Evolutionary conservation across 2,797 vertebrate species (phyloP).

Genomic region (Enteromius argenteus): DNA sequence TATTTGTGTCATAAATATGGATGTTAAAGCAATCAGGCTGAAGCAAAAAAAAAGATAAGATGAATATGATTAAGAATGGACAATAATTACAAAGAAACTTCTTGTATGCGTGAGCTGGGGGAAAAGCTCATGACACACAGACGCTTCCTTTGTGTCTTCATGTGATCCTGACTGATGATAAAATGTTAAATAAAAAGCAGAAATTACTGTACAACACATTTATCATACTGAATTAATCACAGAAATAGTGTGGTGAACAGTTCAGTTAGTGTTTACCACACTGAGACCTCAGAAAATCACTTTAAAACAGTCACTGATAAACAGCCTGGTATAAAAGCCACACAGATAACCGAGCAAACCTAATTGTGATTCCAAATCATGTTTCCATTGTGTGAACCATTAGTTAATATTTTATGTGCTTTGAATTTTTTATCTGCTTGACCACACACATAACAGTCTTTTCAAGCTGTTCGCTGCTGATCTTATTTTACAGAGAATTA

Average conservation of each 20-base stretch:
- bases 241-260: background rate
- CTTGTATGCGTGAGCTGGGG: background rate
- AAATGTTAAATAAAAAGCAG: background rate
- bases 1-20: background rate
- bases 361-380: background rate
- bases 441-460: background rate
- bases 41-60: background rate
- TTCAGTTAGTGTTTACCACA: background rate
- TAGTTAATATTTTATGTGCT: background rate
- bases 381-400: background rate
- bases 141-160: background rate
- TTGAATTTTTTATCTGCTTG: background rate
- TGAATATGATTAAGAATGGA: background rate
- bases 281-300: background rate
- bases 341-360: background rate
- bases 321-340: background rate
- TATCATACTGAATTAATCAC: background rate
- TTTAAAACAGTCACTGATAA: background rate
- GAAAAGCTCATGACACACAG: constrained; percentile 9
- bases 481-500: background rate
- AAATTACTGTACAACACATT: background rate
- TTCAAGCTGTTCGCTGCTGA: background rate
- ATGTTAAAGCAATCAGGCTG: background rate
- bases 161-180: background rate
- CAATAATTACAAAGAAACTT: constrained; percentile 3